Conservation (phyloP, 2,113 vertebrate species). For the Tetraodon nigroviridis region DNA sequence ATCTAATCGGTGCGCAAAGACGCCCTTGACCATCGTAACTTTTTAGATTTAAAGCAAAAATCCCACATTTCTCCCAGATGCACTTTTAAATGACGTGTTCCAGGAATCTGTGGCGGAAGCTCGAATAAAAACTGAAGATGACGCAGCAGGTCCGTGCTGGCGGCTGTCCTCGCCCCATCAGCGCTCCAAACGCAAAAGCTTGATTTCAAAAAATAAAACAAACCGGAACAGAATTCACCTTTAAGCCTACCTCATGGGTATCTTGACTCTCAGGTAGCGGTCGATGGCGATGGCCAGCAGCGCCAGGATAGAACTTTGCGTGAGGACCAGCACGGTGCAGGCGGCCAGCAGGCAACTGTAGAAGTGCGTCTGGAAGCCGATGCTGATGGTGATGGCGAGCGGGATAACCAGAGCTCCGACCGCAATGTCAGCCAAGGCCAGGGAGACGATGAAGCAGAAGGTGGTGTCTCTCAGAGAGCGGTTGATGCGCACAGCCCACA, state of each 20-base stretch:
- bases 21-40: no score
- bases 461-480: conserved; percentile 89
- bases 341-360: conserved; percentile 89
- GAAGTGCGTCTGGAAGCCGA: conserved; percentile 83
- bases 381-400: conserved; percentile 89
- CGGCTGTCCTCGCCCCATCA: conserved; percentile 11
- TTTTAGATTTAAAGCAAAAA: no score
- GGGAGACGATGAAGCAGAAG: conserved; percentile 92
- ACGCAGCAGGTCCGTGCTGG: neutral
- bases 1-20: no score
- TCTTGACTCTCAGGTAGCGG: conserved; percentile 93
- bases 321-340: conserved; percentile 92
- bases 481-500: conserved; percentile 96
- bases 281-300: conserved; percentile 95
- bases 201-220: conserved; percentile 34
- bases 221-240: conserved; percentile 31
- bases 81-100: neutral
- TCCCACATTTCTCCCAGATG: no score
- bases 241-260: conserved; percentile 86
- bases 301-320: conserved; percentile 95
- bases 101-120: neutral
- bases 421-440: conserved; percentile 92
- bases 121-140: conserved; percentile 3
- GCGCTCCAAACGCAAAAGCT: conserved; percentile 35
- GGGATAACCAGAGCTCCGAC: conserved; percentile 95